phyloP scores from a whole-genome alignment of 2,113 vertebrate species.

The Osmerus mordax region DNA sequence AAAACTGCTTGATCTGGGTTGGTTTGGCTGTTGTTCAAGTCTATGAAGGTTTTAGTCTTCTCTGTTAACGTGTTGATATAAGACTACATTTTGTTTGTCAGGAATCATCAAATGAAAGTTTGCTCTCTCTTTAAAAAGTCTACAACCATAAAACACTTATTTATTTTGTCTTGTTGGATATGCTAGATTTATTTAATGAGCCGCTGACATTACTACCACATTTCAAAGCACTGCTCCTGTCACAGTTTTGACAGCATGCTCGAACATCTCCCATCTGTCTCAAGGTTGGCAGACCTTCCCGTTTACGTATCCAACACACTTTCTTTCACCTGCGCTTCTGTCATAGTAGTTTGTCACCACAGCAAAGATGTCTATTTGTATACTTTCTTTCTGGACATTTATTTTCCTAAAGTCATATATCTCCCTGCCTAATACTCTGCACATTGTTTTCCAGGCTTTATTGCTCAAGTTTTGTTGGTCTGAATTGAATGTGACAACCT shows the following conservation, averaged over 20 bases:
- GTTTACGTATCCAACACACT: constrained; percentile 4
- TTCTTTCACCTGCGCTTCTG: background rate
- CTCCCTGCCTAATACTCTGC: background rate
- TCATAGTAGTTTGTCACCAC: constrained; percentile 4
- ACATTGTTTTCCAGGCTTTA: constrained; percentile 6
- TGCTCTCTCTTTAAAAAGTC: background rate
- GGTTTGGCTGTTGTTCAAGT: no score
- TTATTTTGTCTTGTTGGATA: background rate
- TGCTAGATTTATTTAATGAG: constrained; percentile 4
- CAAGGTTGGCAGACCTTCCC: background rate
- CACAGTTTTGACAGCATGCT: constrained; percentile 5
- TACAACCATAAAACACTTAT: background rate
- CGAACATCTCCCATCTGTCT: constrained; percentile 10
- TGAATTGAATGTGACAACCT: constrained; percentile 8
- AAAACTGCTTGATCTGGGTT: background rate
- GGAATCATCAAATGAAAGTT: background rate
- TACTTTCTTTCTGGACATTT: constrained; percentile 1
- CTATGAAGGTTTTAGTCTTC: no score
- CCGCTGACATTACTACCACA: constrained; percentile 1
- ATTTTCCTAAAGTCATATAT: constrained; percentile 5
- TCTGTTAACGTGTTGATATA: no score
- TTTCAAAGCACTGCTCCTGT: constrained; percentile 10
- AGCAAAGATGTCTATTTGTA: constrained; percentile 1
- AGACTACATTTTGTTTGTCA: no score
- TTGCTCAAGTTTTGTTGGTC: background rate